A percentile compares a stretch with the other conserved stretches of the same genome.
Evolutionary conservation across 2,888 invertebrate genomes (phyloP).

Genomic region (Pemphredon lugubris): DNA sequence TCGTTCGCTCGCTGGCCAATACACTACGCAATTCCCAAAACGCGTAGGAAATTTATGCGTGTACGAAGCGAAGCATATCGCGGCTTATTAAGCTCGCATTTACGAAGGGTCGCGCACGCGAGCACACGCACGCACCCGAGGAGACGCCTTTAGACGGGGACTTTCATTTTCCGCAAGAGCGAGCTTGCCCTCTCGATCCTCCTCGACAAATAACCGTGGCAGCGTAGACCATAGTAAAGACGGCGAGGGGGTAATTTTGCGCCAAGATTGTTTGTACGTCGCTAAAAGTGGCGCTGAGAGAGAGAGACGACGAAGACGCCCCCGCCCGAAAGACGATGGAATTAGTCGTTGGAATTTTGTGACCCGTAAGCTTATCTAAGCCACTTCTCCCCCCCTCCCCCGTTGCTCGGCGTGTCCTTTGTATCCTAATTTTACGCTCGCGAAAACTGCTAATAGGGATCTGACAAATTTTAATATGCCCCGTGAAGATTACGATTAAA

Average conservation of each 20-base stretch:
- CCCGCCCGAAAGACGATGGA: slow-evolving; percentile 13
- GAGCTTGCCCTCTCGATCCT: slow-evolving; percentile 57
- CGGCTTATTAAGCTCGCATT: not conserved
- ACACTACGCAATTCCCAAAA: not conserved
- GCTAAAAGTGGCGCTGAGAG: slow-evolving; percentile 52
- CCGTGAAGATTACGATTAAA: not conserved
- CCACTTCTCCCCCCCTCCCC: not conserved
- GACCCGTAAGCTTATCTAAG: slow-evolving; percentile 37
- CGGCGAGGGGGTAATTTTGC: slow-evolving; percentile 59
- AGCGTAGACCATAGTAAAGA: slow-evolving; percentile 44
- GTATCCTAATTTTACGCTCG: slow-evolving; percentile 33
- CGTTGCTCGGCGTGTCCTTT: slow-evolving; percentile 4
- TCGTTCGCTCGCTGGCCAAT: too few species aligned
- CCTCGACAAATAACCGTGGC: slow-evolving; percentile 40
- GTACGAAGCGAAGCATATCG: not conserved
- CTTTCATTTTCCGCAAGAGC: slow-evolving; percentile 73
- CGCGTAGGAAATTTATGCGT: not conserved
- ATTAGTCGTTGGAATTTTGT: slow-evolving; percentile 35
- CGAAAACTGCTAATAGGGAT: slow-evolving; percentile 4
- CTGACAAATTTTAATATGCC: not conserved
- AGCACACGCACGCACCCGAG: slow-evolving; percentile 19
- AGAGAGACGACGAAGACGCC: slow-evolving; percentile 28
- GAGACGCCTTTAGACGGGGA: slow-evolving; percentile 43
- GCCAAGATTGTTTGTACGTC: slow-evolving; percentile 63
- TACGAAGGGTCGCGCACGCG: not conserved